Base-by-base conservation (phyloP, 2,797 vertebrate species). In the Phalloptychus januarius region DNA sequence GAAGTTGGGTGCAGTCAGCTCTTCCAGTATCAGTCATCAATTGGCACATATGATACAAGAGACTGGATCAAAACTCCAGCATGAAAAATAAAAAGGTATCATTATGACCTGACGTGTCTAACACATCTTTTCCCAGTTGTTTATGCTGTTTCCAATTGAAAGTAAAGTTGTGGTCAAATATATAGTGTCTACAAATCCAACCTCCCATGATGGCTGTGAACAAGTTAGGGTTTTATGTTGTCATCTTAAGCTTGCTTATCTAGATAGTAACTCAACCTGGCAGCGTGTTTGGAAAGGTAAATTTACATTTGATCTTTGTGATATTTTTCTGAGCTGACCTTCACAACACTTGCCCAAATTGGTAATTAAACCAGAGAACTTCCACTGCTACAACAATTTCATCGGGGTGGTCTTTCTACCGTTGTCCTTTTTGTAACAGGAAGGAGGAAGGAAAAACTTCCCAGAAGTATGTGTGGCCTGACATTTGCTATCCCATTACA, bases 401-500 rank as follows among this genome's bases (percentile, higher is more conserved):
- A 83, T 85, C 91, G 89, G 86, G 91, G 93, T 94, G 93, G 93
- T 94, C 93, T 85, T 73, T 90, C 79, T 76, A 85, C 83, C 28
- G 76, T 87, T 88, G 86, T 91, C 88, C 91, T 77, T 84, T 52
- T 77, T 86, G 81, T 76, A 82, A 85, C 81, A 75, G 61, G 72
- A 79, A 76, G 73, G 79, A 48, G 25, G 45, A 76, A 15, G 50
- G 8, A 74, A 86, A 83, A 84, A 79, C 84, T 90, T 93, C 91
- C 88, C 90, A 87, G 78, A 88, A 89, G 90, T 88, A 88, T 74
- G 88, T 90, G 91, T 88, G 91, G 88, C 88, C 91, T 93, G 91
- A 92, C 90, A 91, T 91, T 87, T 42, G 63, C 90, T 90, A 92
- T 95, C 93, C 87, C 85, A 85, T 93, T 94, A 92, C 91, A 91